Evolutionary conservation across 2,888 invertebrate genomes (phyloP).

Genomic region (Scelioninae gen. 1): DNA sequence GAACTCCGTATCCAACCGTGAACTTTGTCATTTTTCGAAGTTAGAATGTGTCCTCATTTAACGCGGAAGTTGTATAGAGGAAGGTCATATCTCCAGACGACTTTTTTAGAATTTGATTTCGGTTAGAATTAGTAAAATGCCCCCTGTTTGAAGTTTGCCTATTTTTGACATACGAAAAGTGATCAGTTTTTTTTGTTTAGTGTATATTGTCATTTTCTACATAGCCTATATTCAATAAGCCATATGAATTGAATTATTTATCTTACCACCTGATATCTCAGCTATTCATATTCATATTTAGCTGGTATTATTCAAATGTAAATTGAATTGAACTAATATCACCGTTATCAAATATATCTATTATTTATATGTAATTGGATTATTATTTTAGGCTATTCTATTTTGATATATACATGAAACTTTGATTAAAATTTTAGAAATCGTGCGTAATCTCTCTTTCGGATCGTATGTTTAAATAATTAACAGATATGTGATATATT

Average conservation of each 20-base stretch:
- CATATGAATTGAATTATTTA: neutral
- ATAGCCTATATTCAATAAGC: no score
- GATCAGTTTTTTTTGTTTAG: no score
- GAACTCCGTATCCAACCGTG: no score
- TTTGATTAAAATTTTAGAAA: neutral
- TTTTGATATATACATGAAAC: neutral
- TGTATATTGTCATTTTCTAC: no score
- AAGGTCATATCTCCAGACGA: no score
- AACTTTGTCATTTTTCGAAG: no score
- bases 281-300: neutral
- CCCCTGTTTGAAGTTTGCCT: no score
- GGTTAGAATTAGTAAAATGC: no score
- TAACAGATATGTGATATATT: neutral
- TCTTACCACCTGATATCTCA: neutral
- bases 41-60: no score
- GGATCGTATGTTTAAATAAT: slow-evolving; percentile 6
- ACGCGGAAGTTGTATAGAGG: no score
- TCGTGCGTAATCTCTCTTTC: neutral
- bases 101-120: no score
- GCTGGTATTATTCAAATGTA: neutral
- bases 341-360: slow-evolving; percentile 1
- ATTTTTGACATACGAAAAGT: no score
- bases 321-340: slow-evolving; percentile 2
- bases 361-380: slow-evolving; percentile 4
- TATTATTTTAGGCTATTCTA: slow-evolving; percentile 7